Evolutionary conservation across 2,797 vertebrate genomes (phyloP), one percentile per base, ranked within the genome.

Genomic region (Acipenser transmontanus): DNA sequence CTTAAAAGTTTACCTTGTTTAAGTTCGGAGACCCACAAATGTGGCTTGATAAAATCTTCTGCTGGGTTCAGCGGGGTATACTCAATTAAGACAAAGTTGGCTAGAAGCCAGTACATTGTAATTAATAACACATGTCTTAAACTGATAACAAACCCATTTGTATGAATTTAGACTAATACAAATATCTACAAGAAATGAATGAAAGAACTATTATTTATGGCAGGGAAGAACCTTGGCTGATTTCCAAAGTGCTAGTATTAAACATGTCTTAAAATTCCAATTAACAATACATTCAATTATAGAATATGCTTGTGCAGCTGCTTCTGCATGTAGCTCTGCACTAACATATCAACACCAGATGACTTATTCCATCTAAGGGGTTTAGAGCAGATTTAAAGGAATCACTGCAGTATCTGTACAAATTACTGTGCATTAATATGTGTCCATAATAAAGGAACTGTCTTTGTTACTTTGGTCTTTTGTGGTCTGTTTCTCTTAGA

Each of bases 61-160:
- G 34, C 34, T 34, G 10, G 14, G 60, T 47, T 61, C 47, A 61
- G 34, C 17, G 10, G 14, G 34, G 17, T 9, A 61, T 8, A 9
- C 17, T 47, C 8, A 8, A 61, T 7, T 14, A 61, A 61, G 60
- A 47, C 89, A 88, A 87, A 81, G 82, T 34, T 34, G 34, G 34
- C 34, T 34, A 34, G 34, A 34, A 34, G 34, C 34, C 34, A 34
- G 34, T 68, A 71, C 72, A 76, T 70, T 74, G 73, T 86, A 91
- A 92, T 91, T 88, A 89, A 83, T 84, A 92, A 89, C 89, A 90
- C 78, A 89, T 91, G 89, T 77, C 65, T 54, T 60, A n/a, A 8
- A 14, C 54, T 59, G 49, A 70, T 81, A 82, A 89, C 88, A 82
- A 89, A 84, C 71, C 73, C 80, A 85, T 88, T 90, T 91, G 85